Evolutionary conservation across 2,888 invertebrate species (phyloP).

Genomic region (Calameuta filiformis): DNA sequence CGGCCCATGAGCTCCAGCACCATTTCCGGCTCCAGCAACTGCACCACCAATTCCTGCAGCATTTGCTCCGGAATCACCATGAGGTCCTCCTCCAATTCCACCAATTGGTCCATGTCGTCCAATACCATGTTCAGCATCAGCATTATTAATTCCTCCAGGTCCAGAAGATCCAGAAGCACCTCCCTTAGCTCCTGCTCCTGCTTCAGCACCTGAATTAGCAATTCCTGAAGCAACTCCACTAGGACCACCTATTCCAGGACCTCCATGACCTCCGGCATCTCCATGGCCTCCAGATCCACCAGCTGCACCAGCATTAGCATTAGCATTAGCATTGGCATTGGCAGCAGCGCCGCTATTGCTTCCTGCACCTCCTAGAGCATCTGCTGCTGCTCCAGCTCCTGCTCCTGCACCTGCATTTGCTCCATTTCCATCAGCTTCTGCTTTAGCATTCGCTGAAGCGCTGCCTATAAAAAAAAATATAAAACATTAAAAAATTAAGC

Average conservation of each 20-base stretch:
- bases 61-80: no score
- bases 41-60: no score
- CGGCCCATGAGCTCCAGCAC: no score
- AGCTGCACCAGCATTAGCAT: neutral
- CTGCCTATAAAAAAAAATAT: neutral
- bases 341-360: neutral
- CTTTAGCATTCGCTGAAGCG: constrained; percentile 11
- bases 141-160: neutral
- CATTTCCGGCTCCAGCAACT: no score
- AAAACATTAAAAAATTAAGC: no score
- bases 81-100: neutral
- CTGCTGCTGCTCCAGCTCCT: neutral
- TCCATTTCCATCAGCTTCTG: constrained; percentile 5
- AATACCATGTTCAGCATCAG: constrained; percentile 6
- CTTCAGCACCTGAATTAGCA: constrained; percentile 13
- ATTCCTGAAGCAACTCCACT: neutral
- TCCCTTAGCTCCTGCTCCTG: no score
- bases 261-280: constrained; percentile 5
- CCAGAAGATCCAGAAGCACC: neutral
- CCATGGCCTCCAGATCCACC: constrained; percentile 4
- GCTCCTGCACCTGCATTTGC: neutral
- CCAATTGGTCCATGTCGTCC: constrained; percentile 2
- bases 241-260: neutral
- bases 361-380: constrained; percentile 6
- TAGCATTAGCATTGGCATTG: neutral